Percentiles rank a stretch among this genome's conserved stretches.
These are phyloP conservation scores for Antheraea pernyi DNA, from an alignment of 1,140 invertebrate species.

Conservation along the genomic window DNA sequence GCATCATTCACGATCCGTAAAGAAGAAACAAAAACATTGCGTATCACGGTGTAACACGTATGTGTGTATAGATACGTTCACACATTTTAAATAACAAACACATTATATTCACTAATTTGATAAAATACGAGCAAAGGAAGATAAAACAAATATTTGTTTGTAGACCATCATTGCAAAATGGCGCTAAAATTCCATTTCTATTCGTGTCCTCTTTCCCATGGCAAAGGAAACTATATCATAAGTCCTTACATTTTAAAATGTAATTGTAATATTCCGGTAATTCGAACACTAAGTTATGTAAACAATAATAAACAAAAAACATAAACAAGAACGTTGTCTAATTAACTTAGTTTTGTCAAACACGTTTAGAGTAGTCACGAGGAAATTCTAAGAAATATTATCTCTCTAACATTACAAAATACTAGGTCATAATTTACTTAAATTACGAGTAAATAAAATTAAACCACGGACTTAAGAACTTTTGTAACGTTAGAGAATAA, in stretches of 20 bases:
- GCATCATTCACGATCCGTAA: too few species aligned
- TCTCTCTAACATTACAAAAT: conserved; percentile 1
- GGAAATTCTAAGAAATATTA: conserved; percentile 7
- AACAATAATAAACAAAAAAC: background rate
- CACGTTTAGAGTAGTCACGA: background rate
- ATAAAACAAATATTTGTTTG: too few species aligned
- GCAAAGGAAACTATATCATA: background rate
- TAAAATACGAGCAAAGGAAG: too few species aligned
- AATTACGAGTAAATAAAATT: background rate
- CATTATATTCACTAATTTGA: too few species aligned
- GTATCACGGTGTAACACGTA: too few species aligned
- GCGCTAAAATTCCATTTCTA: background rate
- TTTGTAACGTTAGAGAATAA: background rate
- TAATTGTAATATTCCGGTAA: conserved; percentile 3
- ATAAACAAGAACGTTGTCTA: background rate
- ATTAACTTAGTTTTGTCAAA: conserved; percentile 7
- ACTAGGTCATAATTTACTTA: conserved; percentile 8
- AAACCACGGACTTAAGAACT: background rate
- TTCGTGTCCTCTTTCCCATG: background rate
- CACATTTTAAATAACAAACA: too few species aligned
- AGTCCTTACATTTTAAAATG: background rate
- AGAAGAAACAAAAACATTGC: too few species aligned
- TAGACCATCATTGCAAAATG: too few species aligned
- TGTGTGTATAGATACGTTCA: too few species aligned
- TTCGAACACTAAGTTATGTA: background rate